A percentile compares a stretch with the other conserved stretches of the same genome.
These are phyloP conservation scores for Microcaecilia unicolor DNA, from an alignment of 2,797 vertebrate species.

Conservation along the genomic window DNA sequence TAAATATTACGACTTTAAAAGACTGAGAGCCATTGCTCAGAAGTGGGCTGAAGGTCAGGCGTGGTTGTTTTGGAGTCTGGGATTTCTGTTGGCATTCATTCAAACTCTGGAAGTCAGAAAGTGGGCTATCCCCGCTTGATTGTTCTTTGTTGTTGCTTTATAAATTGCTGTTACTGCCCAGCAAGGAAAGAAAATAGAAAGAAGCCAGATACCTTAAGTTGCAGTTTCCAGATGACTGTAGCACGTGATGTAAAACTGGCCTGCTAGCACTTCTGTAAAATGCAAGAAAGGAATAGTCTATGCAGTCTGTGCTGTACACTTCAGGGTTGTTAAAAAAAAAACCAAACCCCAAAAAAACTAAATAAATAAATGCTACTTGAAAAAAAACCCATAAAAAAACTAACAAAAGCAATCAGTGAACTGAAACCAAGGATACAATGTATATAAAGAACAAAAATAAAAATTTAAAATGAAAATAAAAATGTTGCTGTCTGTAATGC, in stretches of 20 bases:
- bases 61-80: slow-evolving; percentile 5
- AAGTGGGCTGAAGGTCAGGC: background rate
- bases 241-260: slow-evolving; percentile 28
- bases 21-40: slow-evolving; percentile 20
- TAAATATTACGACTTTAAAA: slow-evolving; percentile 11
- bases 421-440: slow-evolving; percentile 21
- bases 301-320: slow-evolving; percentile 7
- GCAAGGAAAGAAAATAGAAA: slow-evolving; percentile 30
- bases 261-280: slow-evolving; percentile 24
- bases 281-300: slow-evolving; percentile 29
- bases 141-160: no score
- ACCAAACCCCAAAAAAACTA: no score
- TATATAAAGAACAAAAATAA: slow-evolving; percentile 12
- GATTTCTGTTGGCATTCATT: background rate
- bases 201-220: slow-evolving; percentile 25
- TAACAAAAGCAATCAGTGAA: slow-evolving; percentile 32
- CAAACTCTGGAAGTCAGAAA: slow-evolving; percentile 2
- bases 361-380: no score
- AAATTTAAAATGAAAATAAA: no score
- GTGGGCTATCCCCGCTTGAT: slow-evolving; percentile 6
- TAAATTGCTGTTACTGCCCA: slow-evolving; percentile 30
- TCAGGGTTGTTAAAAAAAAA: slow-evolving; percentile 16
- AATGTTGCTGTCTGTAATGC: no score
- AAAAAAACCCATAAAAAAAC: no score
- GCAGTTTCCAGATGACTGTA: slow-evolving; percentile 35